Base-by-base conservation (phyloP, 2,113 vertebrate species). In the Sinosuthora webbiana region DNA sequence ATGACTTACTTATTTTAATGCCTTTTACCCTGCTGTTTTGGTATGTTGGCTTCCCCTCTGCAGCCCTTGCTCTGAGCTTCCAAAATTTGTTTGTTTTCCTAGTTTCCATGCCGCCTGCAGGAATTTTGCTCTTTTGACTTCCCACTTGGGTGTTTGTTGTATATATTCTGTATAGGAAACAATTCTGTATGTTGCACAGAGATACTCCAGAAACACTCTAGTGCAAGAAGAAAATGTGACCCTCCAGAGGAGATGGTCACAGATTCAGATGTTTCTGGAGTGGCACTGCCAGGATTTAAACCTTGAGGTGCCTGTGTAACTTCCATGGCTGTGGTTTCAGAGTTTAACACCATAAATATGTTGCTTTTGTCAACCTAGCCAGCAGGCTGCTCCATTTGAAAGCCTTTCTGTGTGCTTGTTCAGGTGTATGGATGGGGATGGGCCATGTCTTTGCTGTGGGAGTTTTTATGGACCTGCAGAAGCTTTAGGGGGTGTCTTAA, bases 1-100 rank as follows among this genome's bases (percentile, higher is more conserved):
- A 96, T 96, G 90, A 97, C 95, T 97, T 97, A 97, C 3, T 95
- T 86, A 94, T 96, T 95, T 95, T 90, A 97, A 97, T 88, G 90
- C 90, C 64, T 97, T 95, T 97, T 97, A 97, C 96, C 95, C 96
- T 96, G 95, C 94, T 97, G 90, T 60, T 97, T 96, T 92, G 85
- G 79, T 96, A 94, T 97, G 95, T 90, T 95, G 94, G 95, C 95
- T 94, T 94, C 21, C 68, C 92, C 76, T 95, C 88, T 83, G 86
- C 92, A 96, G 83, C 68, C 89, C 55, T 90, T 93, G 49, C 71
- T 96, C 92, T 1, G 15, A 69, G 90, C 90, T 89, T 90, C 92
- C 95, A 95, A 95, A 97, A 97, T 94, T 75, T 97, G 96, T 97
- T 97, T 97, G 96, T 97, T 97, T 97, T 96, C 86, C 89, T 94